These are phyloP conservation scores for Drosophila bocki DNA, from an alignment of 1,140 invertebrate genomes.

Conservation along the genomic window DNA sequence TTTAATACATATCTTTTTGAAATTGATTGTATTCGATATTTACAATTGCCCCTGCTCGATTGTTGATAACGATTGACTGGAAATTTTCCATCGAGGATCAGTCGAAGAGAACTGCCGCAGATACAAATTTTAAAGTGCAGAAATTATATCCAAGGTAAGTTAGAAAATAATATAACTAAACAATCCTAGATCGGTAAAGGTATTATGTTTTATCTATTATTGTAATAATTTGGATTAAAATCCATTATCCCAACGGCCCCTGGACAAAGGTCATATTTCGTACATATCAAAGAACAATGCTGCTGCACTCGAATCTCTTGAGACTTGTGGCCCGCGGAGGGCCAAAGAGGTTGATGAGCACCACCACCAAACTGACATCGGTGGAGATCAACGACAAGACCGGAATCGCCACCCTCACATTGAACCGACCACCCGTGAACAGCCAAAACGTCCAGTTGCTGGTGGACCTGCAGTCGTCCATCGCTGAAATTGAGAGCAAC, in stretches of 20 bases:
- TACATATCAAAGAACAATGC: slow-evolving; percentile 34
- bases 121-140: slow-evolving; percentile 4
- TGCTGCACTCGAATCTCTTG: slow-evolving; percentile 52
- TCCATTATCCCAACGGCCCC: background rate
- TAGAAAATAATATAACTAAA: background rate
- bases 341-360: slow-evolving; percentile 43
- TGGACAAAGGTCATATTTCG: slow-evolving; percentile 12
- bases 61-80: slow-evolving; percentile 1
- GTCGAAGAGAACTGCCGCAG: background rate
- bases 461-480: slow-evolving; percentile 87
- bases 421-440: slow-evolving; percentile 93
- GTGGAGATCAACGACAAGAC: slow-evolving; percentile 87
- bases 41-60: background rate
- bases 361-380: slow-evolving; percentile 57
- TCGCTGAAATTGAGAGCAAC: slow-evolving; percentile 89
- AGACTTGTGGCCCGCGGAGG: slow-evolving; percentile 12
- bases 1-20: background rate
- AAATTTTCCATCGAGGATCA: slow-evolving; percentile 21
- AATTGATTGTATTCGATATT: slow-evolving; percentile 25
- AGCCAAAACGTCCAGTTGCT: slow-evolving; percentile 91
- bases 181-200: rapidly evolving
- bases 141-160: background rate
- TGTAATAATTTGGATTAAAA: background rate
- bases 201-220: background rate
- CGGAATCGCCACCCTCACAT: slow-evolving; percentile 89